A percentile compares a stretch with the other conserved stretches of the same genome.
Conservation (phyloP, 2,888 invertebrate genomes). For the Melanargia galathea region DNA sequence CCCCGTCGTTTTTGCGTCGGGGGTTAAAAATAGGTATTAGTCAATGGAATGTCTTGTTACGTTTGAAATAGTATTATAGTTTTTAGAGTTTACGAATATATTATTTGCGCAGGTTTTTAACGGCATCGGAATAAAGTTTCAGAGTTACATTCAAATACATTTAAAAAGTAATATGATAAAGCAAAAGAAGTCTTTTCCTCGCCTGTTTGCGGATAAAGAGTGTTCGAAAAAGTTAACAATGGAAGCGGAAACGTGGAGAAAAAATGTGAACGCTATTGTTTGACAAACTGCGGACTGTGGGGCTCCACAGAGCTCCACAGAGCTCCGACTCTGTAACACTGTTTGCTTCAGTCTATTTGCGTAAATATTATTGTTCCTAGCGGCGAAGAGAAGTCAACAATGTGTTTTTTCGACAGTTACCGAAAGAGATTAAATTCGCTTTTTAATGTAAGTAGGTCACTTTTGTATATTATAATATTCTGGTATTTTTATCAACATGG, state of each 20-base stretch:
- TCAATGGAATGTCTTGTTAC: no score
- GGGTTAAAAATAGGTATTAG: no score
- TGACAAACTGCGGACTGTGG: not conserved
- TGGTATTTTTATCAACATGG: not conserved
- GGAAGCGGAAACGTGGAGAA: not conserved
- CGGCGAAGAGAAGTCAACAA: no score
- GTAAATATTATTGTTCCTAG: not conserved
- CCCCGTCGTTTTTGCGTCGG: no score
- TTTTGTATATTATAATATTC: not conserved
- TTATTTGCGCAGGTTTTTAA: not conserved
- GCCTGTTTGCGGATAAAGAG: constrained; percentile 14
- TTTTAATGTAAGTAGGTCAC: not conserved
- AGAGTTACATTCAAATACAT: constrained; percentile 2
- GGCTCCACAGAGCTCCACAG: not conserved
- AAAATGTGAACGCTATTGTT: constrained; percentile 12
- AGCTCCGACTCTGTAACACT: not conserved
- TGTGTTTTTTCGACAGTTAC: not conserved
- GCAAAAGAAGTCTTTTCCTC: constrained; percentile 4
- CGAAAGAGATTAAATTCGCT: not conserved
- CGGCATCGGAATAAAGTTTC: not conserved
- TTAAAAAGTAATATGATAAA: constrained; percentile 6
- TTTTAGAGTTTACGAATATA: no score
- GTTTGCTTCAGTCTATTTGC: not conserved
- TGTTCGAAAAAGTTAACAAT: constrained; percentile 13
- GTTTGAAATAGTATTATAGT: no score